Conservation (phyloP, 1,140 invertebrate genomes). For the Arctopsyche grandis region DNA sequence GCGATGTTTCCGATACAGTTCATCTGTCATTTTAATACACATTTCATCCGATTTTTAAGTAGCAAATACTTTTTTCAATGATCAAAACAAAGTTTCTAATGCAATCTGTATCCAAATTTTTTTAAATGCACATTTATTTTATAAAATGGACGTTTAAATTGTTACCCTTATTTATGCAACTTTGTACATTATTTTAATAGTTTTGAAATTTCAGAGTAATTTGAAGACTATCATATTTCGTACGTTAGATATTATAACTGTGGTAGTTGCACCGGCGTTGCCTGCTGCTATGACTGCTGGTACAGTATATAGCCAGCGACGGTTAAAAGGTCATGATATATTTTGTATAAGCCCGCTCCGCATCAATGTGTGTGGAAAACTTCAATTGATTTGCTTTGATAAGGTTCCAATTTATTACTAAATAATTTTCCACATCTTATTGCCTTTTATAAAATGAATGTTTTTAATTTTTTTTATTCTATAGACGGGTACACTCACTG, state of each 20-base stretch:
- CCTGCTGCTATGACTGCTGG: conserved; percentile 96
- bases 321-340: conserved; percentile 82
- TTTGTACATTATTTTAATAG: too few species aligned
- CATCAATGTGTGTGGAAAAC: conserved; percentile 89
- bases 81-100: too few species aligned
- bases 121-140: too few species aligned
- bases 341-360: conserved; percentile 91
- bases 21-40: too few species aligned
- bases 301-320: conserved; percentile 80
- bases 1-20: too few species aligned
- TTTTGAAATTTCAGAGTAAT: conserved; percentile 57
- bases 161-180: not conserved
- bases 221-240: conserved; percentile 66
- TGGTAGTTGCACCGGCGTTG: conserved; percentile 92
- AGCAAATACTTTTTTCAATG: too few species aligned
- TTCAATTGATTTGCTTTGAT: conserved; percentile 95
- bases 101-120: too few species aligned
- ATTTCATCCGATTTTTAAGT: too few species aligned
- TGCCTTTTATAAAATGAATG: conserved; percentile 7
- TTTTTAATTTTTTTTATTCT: conserved; percentile 44
- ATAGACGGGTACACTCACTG: conserved; percentile 91
- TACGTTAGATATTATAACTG: conserved; percentile 91
- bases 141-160: too few species aligned
- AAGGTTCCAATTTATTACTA: conserved; percentile 70
- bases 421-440: not conserved